Conservation (phyloP, 2,888 invertebrate species). For the Himalopsyche japonica region DNA sequence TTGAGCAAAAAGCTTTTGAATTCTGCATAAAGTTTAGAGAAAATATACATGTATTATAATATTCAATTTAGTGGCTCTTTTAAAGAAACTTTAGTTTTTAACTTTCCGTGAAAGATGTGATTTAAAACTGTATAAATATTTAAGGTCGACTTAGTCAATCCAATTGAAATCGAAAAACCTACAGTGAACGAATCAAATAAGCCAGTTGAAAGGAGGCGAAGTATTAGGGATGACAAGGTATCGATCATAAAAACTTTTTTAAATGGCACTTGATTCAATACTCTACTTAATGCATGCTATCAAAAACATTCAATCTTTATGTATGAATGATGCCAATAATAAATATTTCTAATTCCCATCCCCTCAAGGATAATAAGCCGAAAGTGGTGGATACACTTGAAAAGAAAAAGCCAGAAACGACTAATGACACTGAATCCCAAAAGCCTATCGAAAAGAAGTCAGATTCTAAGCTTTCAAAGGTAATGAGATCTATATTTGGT, state of each 20-base stretch:
- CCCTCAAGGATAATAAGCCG: neutral
- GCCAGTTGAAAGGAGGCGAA: neutral
- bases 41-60: too few relatives aligned
- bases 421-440: neutral
- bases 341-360: too few relatives aligned
- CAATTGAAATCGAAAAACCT: neutral
- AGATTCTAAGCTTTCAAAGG: conserved; percentile 3
- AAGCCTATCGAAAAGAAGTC: conserved; percentile 15
- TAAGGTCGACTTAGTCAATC: neutral
- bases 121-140: neutral
- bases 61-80: too few relatives aligned
- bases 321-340: neutral
- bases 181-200: neutral
- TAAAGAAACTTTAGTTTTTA: too few relatives aligned
- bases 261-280: neutral
- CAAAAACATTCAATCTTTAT: neutral
- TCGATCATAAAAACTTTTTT: neutral
- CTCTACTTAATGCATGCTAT: neutral
- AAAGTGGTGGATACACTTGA: neutral
- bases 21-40: too few relatives aligned
- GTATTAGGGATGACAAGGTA: neutral
- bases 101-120: too few relatives aligned
- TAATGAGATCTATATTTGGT: neutral
- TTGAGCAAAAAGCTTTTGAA: too few relatives aligned
- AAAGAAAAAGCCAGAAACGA: conserved; percentile 1